These are phyloP conservation scores for Vanessa tameamea DNA, from an alignment of 1,140 invertebrate species.

Conservation along the genomic window DNA sequence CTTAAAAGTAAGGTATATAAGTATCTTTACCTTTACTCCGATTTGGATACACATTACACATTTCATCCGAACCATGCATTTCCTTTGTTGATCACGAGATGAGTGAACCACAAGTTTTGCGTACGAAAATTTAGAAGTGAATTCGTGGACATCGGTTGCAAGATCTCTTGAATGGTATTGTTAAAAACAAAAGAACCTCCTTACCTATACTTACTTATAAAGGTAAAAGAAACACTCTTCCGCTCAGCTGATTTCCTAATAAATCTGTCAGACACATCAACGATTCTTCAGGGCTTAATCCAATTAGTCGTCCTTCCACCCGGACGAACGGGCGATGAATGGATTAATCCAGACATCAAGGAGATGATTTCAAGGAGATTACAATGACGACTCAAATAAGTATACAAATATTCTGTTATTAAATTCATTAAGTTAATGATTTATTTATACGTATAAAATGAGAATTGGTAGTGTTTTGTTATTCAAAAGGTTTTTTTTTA, in stretches of 20 bases:
- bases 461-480: too few relatives aligned
- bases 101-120: too few relatives aligned
- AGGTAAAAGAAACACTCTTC: conserved; percentile 28
- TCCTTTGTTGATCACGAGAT: too few relatives aligned
- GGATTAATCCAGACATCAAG: conserved; percentile 24
- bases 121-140: too few relatives aligned
- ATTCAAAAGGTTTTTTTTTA: too few relatives aligned
- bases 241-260: conserved; percentile 31
- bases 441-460: too few relatives aligned
- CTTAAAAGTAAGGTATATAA: too few relatives aligned
- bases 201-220: neutral
- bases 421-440: too few relatives aligned
- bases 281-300: conserved; percentile 34
- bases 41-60: too few relatives aligned
- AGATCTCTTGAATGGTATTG: neutral
- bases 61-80: too few relatives aligned
- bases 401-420: neutral
- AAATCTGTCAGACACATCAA: conserved; percentile 33
- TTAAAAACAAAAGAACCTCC: neutral
- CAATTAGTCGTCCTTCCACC: conserved; percentile 28
- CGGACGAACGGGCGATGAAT: conserved; percentile 25
- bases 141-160: too few relatives aligned
- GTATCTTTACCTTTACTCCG: too few relatives aligned
- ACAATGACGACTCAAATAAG: neutral
- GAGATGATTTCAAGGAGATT: conserved; percentile 12